Evolutionary conservation across 2,113 vertebrate species (phyloP).

Genomic region (Rhombomys opimus): DNA sequence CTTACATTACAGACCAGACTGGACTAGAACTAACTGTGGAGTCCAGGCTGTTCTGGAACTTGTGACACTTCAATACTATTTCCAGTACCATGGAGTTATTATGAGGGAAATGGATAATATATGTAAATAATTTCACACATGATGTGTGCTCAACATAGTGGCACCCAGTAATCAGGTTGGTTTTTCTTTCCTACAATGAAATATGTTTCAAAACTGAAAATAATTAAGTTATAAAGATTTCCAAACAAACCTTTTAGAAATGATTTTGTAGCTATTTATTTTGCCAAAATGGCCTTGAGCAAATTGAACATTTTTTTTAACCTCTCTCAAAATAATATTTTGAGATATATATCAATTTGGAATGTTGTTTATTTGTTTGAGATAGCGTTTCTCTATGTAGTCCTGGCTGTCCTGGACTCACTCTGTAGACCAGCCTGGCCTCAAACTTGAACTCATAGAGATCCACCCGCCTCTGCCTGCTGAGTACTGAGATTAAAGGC

Average conservation of each 20-base stretch:
- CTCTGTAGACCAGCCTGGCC: not conserved
- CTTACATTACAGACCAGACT: not conserved
- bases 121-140: not conserved
- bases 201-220: conserved; percentile 38
- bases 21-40: not conserved
- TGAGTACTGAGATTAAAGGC: not conserved
- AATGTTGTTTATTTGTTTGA: not conserved
- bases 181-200: conserved; percentile 44
- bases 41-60: not conserved
- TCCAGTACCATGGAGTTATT: not conserved
- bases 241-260: conserved; percentile 8
- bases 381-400: not conserved
- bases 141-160: not conserved
- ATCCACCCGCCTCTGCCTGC: not conserved
- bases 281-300: conserved; percentile 3
- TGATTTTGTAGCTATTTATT: conserved; percentile 44
- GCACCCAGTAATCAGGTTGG: not conserved
- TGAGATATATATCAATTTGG: no score
- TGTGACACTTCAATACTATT: not conserved
- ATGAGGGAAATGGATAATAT: conserved; percentile 21
- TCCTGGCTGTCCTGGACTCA: not conserved
- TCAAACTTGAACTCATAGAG: not conserved
- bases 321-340: not conserved
- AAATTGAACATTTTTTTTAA: conserved; percentile 35
- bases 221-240: conserved; percentile 59